phyloP scores from a whole-genome alignment of 64 coral and sea anemone species.

The Pachyseris speciosa region DNA sequence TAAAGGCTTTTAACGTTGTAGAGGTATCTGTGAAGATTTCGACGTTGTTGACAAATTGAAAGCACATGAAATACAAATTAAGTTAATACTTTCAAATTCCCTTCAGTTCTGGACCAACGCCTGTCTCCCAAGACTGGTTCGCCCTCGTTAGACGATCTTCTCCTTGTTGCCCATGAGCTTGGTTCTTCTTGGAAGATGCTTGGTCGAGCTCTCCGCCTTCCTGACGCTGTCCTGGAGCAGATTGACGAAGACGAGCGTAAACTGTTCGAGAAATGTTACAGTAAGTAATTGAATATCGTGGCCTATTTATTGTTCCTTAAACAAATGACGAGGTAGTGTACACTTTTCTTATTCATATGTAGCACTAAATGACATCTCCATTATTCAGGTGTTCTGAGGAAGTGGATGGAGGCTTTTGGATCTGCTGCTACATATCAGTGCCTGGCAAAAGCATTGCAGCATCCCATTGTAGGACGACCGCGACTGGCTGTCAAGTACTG shows the following conservation, averaged over 20 bases:
- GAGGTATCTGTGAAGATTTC: too few relatives aligned
- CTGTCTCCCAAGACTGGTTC: background rate
- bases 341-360: too few relatives aligned
- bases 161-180: background rate
- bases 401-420: background rate
- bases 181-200: slow-evolving; percentile 16
- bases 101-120: background rate
- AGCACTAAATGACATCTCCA: too few relatives aligned
- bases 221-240: background rate
- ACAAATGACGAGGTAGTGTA: too few relatives aligned
- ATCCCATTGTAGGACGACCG: background rate
- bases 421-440: background rate
- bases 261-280: background rate
- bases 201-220: background rate
- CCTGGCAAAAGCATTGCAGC: slow-evolving; percentile 9
- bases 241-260: background rate
- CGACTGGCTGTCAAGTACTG: background rate
- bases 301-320: too few relatives aligned
- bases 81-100: too few relatives aligned
- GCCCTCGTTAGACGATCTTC: background rate
- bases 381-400: background rate
- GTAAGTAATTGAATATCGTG: too few relatives aligned
- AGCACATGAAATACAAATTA: too few relatives aligned
- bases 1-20: too few relatives aligned
- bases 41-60: too few relatives aligned